Conservation (phyloP, 1,140 invertebrate species). For the Oscheius sp. region DNA sequence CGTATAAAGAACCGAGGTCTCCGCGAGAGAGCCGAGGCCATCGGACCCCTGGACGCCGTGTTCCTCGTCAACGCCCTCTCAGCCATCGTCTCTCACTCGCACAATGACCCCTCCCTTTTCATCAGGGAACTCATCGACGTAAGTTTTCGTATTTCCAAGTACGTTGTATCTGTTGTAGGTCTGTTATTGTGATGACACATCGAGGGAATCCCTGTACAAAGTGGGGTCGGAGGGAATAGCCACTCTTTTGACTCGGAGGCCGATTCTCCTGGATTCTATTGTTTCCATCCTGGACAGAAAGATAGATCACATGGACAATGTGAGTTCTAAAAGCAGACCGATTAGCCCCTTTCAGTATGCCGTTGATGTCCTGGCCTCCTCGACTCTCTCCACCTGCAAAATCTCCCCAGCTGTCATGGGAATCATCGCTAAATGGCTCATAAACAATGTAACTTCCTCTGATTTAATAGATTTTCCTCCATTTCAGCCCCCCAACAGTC, state of each 20-base stretch:
- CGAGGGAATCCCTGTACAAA: slow-evolving; percentile 31
- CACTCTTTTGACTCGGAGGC: slow-evolving; percentile 7
- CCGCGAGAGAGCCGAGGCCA: not conserved
- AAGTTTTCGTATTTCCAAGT: not conserved
- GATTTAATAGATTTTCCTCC: not conserved
- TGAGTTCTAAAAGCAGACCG: not conserved
- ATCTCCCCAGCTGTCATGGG: slow-evolving; percentile 13
- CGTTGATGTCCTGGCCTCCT: slow-evolving; percentile 23
- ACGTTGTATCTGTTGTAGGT: too few species aligned
- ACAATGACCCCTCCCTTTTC: slow-evolving; percentile 3
- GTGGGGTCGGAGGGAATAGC: slow-evolving; percentile 37
- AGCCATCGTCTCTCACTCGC: slow-evolving; percentile 23
- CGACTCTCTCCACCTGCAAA: slow-evolving; percentile 18
- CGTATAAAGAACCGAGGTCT: slow-evolving; percentile 11
- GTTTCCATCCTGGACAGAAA: slow-evolving; percentile 31
- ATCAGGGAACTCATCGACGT: slow-evolving; percentile 35
- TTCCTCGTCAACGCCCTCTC: slow-evolving; percentile 35
- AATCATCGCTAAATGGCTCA: slow-evolving; percentile 36
- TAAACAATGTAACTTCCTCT: slow-evolving; percentile 19
- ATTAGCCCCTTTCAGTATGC: slow-evolving; percentile 27
- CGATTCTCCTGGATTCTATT: slow-evolving; percentile 19
- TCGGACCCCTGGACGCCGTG: slow-evolving; percentile 23
- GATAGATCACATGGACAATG: slow-evolving; percentile 38
- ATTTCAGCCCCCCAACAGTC: slow-evolving; percentile 18
- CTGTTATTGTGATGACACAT: slow-evolving; percentile 30